A percentile compares a stretch with the other conserved stretches of the same genome.
Conservation (phyloP, 2,888 invertebrate genomes). For the Andrena praecox region DNA sequence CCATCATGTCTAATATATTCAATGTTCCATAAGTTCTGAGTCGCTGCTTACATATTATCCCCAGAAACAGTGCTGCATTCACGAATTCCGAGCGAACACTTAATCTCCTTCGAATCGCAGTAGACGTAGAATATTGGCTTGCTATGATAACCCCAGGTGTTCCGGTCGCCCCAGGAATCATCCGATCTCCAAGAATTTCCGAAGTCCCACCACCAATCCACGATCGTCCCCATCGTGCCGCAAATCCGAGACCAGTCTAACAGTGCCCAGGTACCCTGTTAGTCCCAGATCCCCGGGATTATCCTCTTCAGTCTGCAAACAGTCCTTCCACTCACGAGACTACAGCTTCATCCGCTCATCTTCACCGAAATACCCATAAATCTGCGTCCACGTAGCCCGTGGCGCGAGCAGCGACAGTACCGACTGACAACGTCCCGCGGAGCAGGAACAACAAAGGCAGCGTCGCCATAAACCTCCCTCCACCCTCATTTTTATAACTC, state of each 20-base stretch:
- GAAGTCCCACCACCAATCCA: background rate
- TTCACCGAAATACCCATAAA: constrained; percentile 17
- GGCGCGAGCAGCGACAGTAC: background rate
- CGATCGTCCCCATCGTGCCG: background rate
- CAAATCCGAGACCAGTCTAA: background rate
- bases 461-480: constrained; percentile 1
- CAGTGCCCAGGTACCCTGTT: constrained; percentile 3
- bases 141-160: too few species aligned
- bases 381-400: constrained; percentile 6
- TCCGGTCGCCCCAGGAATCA: background rate
- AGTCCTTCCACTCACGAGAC: background rate
- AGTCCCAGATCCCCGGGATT: constrained; percentile 23
- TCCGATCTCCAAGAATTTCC: background rate
- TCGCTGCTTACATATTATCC: too few species aligned
- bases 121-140: too few species aligned
- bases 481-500: background rate
- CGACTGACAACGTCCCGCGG: background rate
- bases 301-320: constrained; percentile 23
- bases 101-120: too few species aligned
- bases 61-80: too few species aligned
- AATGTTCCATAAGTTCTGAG: too few species aligned
- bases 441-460: constrained; percentile 6
- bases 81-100: too few species aligned
- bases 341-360: constrained; percentile 1
- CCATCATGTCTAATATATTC: too few species aligned